phyloP scores from a whole-genome alignment of 2,888 invertebrate genomes.

The Ophioninae sp. region DNA sequence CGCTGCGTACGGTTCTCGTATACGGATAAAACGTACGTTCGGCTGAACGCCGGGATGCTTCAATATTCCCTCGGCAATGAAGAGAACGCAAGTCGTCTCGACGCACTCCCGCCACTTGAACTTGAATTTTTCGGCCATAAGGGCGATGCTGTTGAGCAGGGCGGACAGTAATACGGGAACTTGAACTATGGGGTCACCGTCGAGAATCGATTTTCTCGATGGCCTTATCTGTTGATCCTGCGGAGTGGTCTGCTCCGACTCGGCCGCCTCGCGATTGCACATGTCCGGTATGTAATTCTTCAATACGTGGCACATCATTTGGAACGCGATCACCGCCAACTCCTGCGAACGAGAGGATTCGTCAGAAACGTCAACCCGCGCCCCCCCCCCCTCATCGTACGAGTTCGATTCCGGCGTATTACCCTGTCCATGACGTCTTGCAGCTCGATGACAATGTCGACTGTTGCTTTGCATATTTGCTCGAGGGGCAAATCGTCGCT shows the following conservation, averaged over 20 bases:
- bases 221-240: conserved; percentile 65
- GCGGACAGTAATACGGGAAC: conserved; percentile 84
- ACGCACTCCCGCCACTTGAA: conserved; percentile 90
- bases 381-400: background rate
- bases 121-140: conserved; percentile 86
- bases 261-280: conserved; percentile 26
- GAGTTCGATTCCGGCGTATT: background rate
- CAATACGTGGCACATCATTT: conserved; percentile 76
- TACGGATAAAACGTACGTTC: conserved; percentile 77
- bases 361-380: background rate
- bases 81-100: conserved; percentile 87
- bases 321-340: conserved; percentile 77
- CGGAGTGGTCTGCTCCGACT: conserved; percentile 17
- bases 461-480: conserved; percentile 77
- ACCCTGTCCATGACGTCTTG: conserved; percentile 81
- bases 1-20: background rate
- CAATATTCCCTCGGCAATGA: conserved; percentile 82
- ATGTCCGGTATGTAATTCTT: conserved; percentile 74
- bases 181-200: conserved; percentile 80
- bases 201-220: conserved; percentile 70
- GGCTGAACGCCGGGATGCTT: conserved; percentile 82
- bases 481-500: conserved; percentile 78
- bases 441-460: conserved; percentile 83
- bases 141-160: conserved; percentile 86
- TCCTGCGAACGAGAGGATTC: conserved; percentile 69